phyloP scores from a whole-genome alignment of 2,113 vertebrate species.

The Prunella himalayana region DNA sequence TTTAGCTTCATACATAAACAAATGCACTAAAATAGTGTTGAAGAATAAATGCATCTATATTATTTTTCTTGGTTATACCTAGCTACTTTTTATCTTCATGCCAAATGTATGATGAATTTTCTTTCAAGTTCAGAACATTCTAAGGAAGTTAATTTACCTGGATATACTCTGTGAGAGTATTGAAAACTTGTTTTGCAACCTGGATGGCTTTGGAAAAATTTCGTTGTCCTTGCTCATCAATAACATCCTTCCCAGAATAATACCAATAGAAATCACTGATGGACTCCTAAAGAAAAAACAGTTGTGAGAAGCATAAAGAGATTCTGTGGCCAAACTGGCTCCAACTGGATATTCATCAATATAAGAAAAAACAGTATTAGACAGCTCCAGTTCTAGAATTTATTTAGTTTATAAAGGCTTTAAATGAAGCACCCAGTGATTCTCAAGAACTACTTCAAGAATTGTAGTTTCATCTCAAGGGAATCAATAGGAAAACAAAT shows the following conservation, averaged over 20 bases:
- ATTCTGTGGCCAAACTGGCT: neutral
- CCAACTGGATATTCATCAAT: neutral
- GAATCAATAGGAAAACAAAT: neutral
- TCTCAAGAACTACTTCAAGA: neutral
- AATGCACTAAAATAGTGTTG: neutral
- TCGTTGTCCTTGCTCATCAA: slow-evolving; percentile 93
- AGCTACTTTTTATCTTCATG: neutral
- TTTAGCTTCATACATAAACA: neutral
- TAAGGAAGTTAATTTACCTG: slow-evolving; percentile 77
- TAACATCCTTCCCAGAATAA: slow-evolving; percentile 96
- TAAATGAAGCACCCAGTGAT: fast-evolving
- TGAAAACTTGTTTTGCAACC: slow-evolving; percentile 97
- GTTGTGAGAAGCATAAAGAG: neutral
- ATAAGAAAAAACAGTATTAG: slow-evolving; percentile 9
- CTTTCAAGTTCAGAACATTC: neutral
- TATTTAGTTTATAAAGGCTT: neutral
- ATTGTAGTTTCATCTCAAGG: neutral
- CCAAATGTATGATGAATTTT: neutral
- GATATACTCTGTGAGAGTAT: slow-evolving; percentile 95
- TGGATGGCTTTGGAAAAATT: slow-evolving; percentile 98
- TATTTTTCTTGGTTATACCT: neutral
- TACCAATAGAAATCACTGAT: slow-evolving; percentile 99
- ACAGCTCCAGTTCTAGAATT: neutral
- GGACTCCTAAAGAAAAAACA: slow-evolving; percentile 80
- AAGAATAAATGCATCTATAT: neutral